phyloP scores from a whole-genome alignment of 2,113 vertebrate genomes.

The Podiceps cristatus region DNA sequence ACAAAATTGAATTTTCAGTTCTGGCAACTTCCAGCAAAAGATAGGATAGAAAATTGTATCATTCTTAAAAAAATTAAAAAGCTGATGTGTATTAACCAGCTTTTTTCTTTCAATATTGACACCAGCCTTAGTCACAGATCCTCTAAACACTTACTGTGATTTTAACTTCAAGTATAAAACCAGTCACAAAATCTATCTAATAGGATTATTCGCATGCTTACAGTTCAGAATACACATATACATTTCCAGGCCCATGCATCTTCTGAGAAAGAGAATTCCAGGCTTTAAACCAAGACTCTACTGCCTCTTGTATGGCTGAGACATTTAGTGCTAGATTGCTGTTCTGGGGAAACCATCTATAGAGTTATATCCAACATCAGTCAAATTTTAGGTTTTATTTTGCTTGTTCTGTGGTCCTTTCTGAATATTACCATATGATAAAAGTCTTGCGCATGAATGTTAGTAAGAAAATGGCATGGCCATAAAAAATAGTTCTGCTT shows the following conservation, averaged over 20 bases:
- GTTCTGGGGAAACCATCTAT: background rate
- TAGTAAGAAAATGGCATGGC: background rate
- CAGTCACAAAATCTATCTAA: background rate
- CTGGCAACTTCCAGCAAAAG: background rate
- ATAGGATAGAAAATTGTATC: background rate
- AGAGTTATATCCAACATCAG: background rate
- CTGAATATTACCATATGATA: background rate
- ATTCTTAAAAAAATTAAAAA: background rate
- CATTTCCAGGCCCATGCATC: background rate
- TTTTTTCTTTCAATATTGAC: constrained; percentile 15
- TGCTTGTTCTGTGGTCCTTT: background rate
- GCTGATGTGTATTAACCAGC: background rate
- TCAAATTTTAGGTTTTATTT: background rate
- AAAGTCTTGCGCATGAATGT: background rate
- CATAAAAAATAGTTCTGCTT: background rate
- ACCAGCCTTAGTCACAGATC: background rate
- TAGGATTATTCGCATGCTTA: constrained; percentile 29
- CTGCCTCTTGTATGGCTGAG: background rate
- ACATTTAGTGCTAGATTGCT: background rate
- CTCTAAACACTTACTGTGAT: background rate
- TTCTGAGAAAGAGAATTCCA: constrained; percentile 16
- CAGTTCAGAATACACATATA: constrained; percentile 23
- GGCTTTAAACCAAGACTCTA: background rate
- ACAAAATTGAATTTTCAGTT: background rate
- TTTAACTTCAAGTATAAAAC: constrained; percentile 35